These are phyloP conservation scores for Todus mexicanus DNA, from an alignment of 2,797 vertebrate species.

Conservation along the genomic window DNA sequence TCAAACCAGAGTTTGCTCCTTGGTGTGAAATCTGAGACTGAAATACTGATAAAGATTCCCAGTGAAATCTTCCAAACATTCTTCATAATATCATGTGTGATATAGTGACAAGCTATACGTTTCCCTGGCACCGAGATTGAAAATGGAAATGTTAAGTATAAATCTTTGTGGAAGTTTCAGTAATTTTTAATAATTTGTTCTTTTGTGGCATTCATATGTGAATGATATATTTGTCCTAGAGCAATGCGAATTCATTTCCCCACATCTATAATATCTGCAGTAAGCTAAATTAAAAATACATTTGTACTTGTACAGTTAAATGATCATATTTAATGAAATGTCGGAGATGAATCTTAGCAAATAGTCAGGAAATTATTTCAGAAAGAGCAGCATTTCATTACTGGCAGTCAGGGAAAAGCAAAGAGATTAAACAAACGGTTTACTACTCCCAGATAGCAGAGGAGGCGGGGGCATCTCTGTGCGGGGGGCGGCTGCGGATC, in stretches of 20 bases:
- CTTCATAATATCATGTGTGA: conserved; percentile 63
- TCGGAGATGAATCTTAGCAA: conserved; percentile 85
- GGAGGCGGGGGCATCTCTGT: not conserved
- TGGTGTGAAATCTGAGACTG: not conserved
- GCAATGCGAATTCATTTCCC: conserved; percentile 82
- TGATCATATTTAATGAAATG: conserved; percentile 89
- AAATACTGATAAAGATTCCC: conserved; percentile 58
- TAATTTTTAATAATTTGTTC: conserved; percentile 86
- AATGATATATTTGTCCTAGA: conserved; percentile 85
- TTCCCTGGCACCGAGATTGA: conserved; percentile 69
- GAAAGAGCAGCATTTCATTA: conserved; percentile 79
- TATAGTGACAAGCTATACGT: conserved; percentile 64
- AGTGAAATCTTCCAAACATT: conserved; percentile 40
- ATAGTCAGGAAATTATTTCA: conserved; percentile 84
- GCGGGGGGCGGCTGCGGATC: not conserved
- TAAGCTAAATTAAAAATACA: conserved; percentile 88
- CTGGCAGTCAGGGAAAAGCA: conserved; percentile 71
- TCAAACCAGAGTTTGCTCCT: not conserved
- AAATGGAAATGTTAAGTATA: conserved; percentile 81
- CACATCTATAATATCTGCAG: conserved; percentile 84
- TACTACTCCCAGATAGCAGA: conserved; percentile 36
- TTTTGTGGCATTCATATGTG: conserved; percentile 76
- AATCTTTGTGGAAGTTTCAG: conserved; percentile 83
- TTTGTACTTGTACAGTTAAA: conserved; percentile 88
- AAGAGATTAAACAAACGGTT: conserved; percentile 77